A percentile compares a stretch with the other conserved stretches of the same genome.
phyloP scores from a whole-genome alignment of 2,113 vertebrate genomes.

The Myotis davidii region DNA sequence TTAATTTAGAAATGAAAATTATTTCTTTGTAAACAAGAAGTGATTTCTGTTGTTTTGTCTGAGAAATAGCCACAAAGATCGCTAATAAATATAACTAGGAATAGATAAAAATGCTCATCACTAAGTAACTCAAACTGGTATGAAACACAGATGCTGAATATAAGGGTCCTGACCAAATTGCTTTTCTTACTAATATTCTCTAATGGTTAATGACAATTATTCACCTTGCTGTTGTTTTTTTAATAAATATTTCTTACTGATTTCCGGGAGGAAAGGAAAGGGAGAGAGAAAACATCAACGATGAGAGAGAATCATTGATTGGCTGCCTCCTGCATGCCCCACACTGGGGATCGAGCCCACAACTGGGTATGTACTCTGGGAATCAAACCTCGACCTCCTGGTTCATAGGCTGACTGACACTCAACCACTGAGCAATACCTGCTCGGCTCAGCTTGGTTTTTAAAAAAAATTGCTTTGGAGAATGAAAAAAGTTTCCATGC shows the following conservation, averaged over 20 bases:
- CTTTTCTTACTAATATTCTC: not conserved
- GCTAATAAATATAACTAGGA: not conserved
- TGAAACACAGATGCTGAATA: not conserved
- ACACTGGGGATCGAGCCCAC: no score
- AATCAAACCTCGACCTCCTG: no score
- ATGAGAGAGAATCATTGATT: no score
- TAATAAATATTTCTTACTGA: no score
- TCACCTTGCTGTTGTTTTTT: not conserved
- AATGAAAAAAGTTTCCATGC: not conserved
- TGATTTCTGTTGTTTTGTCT: conserved; percentile 2
- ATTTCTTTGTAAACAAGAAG: not conserved
- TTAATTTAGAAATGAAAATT: conserved; percentile 19
- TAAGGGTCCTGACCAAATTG: not conserved
- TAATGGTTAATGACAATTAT: conserved; percentile 18
- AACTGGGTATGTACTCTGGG: no score
- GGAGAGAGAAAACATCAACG: no score
- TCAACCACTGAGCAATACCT: no score
- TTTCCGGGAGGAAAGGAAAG: no score
- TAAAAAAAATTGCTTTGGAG: conserved; percentile 3
- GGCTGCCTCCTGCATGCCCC: no score
- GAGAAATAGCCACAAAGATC: conserved; percentile 24
- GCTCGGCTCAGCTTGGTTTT: not conserved
- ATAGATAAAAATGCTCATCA: not conserved
- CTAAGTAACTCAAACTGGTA: conserved; percentile 6
- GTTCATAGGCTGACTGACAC: no score